These are phyloP conservation scores for Oscheius sp. DNA, from an alignment of 2,888 invertebrate genomes.

Conservation along the genomic window DNA sequence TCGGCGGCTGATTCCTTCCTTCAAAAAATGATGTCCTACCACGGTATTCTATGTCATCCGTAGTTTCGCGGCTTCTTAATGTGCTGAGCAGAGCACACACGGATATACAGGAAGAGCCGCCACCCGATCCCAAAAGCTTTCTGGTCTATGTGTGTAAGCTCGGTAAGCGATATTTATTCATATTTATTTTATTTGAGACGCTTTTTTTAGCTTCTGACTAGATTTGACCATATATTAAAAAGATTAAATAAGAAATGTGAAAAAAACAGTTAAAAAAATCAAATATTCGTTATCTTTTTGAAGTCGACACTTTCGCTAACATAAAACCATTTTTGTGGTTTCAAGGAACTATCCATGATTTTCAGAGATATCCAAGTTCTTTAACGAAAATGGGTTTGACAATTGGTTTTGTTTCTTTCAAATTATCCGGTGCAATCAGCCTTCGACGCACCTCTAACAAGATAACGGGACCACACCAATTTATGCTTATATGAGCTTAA, in stretches of 20 bases:
- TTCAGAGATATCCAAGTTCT: not conserved
- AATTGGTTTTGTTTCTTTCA: conserved; percentile 28
- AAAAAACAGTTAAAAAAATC: not conserved
- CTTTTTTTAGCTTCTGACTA: too few relatives aligned
- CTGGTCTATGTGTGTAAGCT: conserved; percentile 57
- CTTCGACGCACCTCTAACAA: conserved; percentile 28
- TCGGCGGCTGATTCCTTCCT: conserved; percentile 17
- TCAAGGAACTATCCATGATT: not conserved
- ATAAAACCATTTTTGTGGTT: not conserved
- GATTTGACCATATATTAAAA: too few relatives aligned
- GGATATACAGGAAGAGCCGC: conserved; percentile 44
- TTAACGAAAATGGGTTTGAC: conserved; percentile 12
- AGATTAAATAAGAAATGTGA: too few relatives aligned
- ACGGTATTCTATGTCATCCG: conserved; percentile 50
- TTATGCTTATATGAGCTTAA: not conserved
- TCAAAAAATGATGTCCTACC: conserved; percentile 33
- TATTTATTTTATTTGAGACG: not conserved
- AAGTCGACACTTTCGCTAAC: not conserved
- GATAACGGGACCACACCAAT: conserved; percentile 13
- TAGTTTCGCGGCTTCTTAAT: conserved; percentile 59
- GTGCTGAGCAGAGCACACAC: conserved; percentile 53
- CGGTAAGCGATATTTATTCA: conserved; percentile 39
- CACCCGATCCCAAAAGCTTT: conserved; percentile 54
- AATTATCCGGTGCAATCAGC: conserved; percentile 31
- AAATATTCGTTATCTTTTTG: not conserved